Conservation (phyloP, 2,888 invertebrate genomes). For the Amphipyra berbera region DNA sequence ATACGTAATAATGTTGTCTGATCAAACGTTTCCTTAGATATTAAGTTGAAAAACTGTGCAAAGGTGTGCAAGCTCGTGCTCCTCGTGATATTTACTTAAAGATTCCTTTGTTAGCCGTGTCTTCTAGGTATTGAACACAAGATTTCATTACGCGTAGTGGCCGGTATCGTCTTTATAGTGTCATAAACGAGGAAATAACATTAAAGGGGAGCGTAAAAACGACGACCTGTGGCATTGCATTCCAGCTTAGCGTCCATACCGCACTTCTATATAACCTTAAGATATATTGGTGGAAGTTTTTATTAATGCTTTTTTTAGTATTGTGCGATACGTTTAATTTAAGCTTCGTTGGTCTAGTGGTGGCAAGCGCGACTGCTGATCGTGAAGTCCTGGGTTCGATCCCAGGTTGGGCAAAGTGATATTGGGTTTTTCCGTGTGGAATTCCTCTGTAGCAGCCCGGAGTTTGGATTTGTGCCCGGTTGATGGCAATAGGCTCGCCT, state of each 20-base stretch:
- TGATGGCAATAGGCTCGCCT: no score
- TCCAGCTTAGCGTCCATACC: slow-evolving; percentile 73
- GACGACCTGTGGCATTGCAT: slow-evolving; percentile 88
- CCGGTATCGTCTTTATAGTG: slow-evolving; percentile 88
- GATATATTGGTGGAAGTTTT: slow-evolving; percentile 62
- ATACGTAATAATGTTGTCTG: no score
- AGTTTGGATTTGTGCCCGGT: no score
- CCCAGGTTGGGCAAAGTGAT: no score
- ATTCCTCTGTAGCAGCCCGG: no score
- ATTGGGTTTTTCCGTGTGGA: no score
- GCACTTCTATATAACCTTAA: slow-evolving; percentile 69
- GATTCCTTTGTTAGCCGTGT: slow-evolving; percentile 66
- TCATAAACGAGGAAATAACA: slow-evolving; percentile 89
- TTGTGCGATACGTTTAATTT: no score
- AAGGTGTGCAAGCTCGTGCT: background rate
- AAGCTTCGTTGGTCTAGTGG: no score
- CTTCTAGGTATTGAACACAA: slow-evolving; percentile 84
- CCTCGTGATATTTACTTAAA: slow-evolving; percentile 22
- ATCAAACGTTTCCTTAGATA: no score
- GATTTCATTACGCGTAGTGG: slow-evolving; percentile 90
- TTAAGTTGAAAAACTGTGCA: no score
- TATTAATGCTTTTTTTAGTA: slow-evolving; percentile 47
- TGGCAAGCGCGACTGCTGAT: no score
- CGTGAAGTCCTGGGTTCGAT: no score
- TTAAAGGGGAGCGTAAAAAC: slow-evolving; percentile 86